These are phyloP conservation scores for Zaprionus kolodkinae DNA, from an alignment of 1,140 invertebrate species.

Conservation along the genomic window DNA sequence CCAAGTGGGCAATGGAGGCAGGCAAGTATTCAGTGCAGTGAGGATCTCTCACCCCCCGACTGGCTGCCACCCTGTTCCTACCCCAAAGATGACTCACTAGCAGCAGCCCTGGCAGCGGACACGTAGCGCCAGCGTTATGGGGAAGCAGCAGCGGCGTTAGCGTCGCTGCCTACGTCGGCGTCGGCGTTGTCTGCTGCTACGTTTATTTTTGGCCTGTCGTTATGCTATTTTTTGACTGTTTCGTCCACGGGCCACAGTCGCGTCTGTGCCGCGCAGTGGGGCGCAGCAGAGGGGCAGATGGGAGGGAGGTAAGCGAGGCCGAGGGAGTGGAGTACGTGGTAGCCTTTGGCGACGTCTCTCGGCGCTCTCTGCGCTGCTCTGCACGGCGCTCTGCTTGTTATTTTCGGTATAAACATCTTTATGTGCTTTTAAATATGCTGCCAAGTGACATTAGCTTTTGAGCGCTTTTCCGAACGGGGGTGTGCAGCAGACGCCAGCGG, in stretches of 20 bases:
- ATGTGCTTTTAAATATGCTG: constrained; percentile 83
- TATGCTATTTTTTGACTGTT: constrained; percentile 73
- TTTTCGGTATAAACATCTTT: constrained; percentile 82
- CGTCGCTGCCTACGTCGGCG: constrained; percentile 12
- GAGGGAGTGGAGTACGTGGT: background rate
- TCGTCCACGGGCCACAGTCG: constrained; percentile 47
- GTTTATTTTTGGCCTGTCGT: constrained; percentile 64
- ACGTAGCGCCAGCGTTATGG: constrained; percentile 8
- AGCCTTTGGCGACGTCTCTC: constrained; percentile 7
- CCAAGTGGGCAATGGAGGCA: constrained; percentile 53
- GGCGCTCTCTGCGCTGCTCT: constrained; percentile 11
- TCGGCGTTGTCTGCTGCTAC: constrained; percentile 57
- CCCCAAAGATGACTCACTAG: constrained; percentile 27
- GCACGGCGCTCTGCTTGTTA: constrained; percentile 49
- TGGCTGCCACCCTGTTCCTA: background rate
- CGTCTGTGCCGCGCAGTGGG: constrained; percentile 25
- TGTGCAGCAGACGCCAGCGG: background rate
- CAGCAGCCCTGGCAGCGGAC: constrained; percentile 25
- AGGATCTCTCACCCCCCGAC: constrained; percentile 4
- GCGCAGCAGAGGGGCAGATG: background rate
- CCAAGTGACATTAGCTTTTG: constrained; percentile 80
- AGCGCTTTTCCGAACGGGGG: constrained; percentile 37
- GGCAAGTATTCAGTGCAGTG: too few relatives aligned
- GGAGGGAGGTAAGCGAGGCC: background rate
- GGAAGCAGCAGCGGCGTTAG: constrained; percentile 37